Evolutionary conservation across 2,113 vertebrate genomes (phyloP).

Genomic region (Tinamus guttatus): DNA sequence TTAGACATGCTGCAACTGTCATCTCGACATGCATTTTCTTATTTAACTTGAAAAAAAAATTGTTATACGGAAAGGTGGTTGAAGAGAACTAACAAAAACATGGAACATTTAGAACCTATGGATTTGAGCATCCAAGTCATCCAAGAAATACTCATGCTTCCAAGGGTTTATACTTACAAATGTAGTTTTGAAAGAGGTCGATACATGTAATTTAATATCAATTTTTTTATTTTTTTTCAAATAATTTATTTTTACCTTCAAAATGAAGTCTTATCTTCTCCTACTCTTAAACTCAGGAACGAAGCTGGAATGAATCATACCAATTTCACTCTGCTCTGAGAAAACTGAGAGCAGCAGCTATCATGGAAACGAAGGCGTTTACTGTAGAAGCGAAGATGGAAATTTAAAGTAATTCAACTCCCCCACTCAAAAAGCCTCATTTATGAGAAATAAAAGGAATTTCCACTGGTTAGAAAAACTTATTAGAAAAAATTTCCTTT

Average conservation of each 20-base stretch:
- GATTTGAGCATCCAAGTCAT: neutral
- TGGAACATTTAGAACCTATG: fast-evolving
- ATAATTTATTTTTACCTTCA: neutral
- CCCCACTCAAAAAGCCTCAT: neutral
- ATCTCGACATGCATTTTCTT: neutral
- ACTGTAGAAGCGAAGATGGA: neutral
- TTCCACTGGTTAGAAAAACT: neutral
- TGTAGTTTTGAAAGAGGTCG: neutral
- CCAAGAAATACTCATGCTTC: fast-evolving
- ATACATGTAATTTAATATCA: neutral
- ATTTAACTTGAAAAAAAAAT: neutral
- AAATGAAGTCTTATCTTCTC: neutral
- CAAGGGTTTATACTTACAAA: neutral
- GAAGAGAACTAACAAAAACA: neutral
- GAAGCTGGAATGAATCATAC: neutral
- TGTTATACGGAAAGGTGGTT: neutral
- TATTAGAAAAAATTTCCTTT: neutral
- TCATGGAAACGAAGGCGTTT: neutral
- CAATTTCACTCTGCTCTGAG: neutral
- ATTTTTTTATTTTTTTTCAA: neutral
- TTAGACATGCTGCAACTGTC: neutral
- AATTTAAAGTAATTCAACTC: neutral
- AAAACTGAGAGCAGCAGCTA: slow-evolving; percentile 29
- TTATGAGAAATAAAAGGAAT: neutral
- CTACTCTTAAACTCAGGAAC: neutral